phyloP scores from a whole-genome alignment of 2,797 vertebrate species.

The Sebastiscus albofasciatus region DNA sequence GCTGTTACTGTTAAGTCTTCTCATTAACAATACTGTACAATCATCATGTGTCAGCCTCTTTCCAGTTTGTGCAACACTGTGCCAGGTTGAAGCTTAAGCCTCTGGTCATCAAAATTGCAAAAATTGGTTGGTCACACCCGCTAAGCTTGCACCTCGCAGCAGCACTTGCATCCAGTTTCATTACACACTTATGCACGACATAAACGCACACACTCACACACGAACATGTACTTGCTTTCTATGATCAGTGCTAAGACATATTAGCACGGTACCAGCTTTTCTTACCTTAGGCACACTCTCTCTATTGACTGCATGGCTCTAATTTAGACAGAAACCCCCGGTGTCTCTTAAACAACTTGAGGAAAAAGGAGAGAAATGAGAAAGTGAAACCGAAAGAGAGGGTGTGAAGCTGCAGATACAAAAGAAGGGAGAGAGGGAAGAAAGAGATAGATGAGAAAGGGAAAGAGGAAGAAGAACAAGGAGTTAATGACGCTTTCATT shows the following conservation, averaged over 20 bases:
- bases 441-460: neutral
- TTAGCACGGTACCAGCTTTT: conserved; percentile 41
- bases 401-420: neutral
- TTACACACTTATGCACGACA: neutral
- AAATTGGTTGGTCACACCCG: neutral
- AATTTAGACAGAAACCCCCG: conserved; percentile 60
- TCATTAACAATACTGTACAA: neutral
- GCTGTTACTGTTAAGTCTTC: neutral
- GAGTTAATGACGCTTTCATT: conserved; percentile 43
- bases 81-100: neutral
- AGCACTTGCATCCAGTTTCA: neutral
- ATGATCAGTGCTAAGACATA: conserved; percentile 51
- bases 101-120: neutral
- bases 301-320: conserved; percentile 60
- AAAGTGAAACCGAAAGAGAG: conserved; percentile 13
- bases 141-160: neutral
- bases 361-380: conserved; percentile 41
- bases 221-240: conserved; percentile 19
- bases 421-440: neutral
- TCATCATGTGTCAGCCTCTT: neutral
- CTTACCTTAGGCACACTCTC: conserved; percentile 37
- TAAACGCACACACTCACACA: neutral
- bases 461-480: neutral
- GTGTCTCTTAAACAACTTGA: conserved; percentile 59
- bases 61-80: neutral